Evolutionary conservation across 2,113 vertebrate species (phyloP), one percentile per base, ranked within the genome.

Genomic region (Onychostruthus taczanowskii): DNA sequence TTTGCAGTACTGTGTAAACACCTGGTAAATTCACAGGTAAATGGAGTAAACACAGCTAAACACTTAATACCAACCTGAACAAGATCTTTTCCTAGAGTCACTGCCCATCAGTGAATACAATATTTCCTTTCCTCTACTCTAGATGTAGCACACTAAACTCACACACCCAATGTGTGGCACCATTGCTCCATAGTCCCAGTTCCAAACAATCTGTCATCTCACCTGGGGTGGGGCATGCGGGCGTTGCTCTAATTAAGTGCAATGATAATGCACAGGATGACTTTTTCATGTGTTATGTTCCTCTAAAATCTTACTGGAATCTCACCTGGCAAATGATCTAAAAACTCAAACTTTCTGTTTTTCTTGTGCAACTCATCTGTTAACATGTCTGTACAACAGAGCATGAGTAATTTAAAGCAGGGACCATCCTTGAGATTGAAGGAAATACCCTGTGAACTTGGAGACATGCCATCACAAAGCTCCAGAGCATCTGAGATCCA

Each of bases 361-460:
- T 35, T 94, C 94, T 95, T 97, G 85, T 93, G 95, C 86, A 96
- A 96, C 62, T 75, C 90, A 56, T 63, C 72, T 47, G n/a, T 59
- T 93, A 81, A 80, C 95, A 21, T 89, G 95, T 89, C 92, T 66
- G 86, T 90, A 61, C 95, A 97, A 88, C 28, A 61, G 37, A 78
- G 69, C 66, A 50, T 96, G 96, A 96, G 69, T 94, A 96, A 97
- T 94, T 92, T 95, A 78, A 84, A 93, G 87, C 27, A 62, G 37
- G 44, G 84, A 90, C 53, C 79, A 90, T 92, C 53, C 70, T 31
- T 55, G 33, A 92, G 56, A 93, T 27, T 75, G 66, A 94, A 92
- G 75, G n/a, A 83, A 94, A 68, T 85, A 75, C 9, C 4, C 41
- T 87, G 53, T 56, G 86, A 84, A 78, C 7, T 28, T 78, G 72